Percentiles rank a stretch among this genome's conserved stretches.
Evolutionary conservation across 1,140 invertebrate genomes (phyloP).

Genomic region (Diprion similis): DNA sequence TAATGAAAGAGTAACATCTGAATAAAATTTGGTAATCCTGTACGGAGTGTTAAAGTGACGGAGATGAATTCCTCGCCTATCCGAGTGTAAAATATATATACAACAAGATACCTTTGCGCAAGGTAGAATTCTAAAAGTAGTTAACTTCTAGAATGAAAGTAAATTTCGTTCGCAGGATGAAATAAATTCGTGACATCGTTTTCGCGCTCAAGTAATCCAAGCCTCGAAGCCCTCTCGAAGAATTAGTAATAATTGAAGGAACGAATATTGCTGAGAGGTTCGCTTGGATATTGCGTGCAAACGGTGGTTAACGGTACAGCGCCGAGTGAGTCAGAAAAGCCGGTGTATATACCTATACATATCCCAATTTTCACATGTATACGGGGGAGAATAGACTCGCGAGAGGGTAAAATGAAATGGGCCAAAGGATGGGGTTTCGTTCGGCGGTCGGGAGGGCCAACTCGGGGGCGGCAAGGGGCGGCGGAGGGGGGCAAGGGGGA

Average conservation of each 20-base stretch:
- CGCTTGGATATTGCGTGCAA: slow-evolving; percentile 4
- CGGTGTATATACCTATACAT: too few species aligned
- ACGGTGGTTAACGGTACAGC: background rate
- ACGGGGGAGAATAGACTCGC: background rate
- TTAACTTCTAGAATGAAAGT: too few species aligned
- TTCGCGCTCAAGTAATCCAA: background rate
- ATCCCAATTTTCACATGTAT: too few species aligned
- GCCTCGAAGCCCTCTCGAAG: background rate
- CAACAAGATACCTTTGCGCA: too few species aligned
- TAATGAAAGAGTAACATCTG: too few species aligned
- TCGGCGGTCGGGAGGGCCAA: slow-evolving; percentile 28
- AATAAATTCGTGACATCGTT: too few species aligned
- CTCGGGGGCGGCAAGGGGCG: slow-evolving; percentile 27
- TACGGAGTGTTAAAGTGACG: too few species aligned
- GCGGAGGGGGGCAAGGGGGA: slow-evolving; percentile 29
- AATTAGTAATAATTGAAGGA: slow-evolving; percentile 8
- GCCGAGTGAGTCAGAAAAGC: background rate
- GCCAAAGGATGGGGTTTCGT: slow-evolving; percentile 22
- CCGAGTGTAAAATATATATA: too few species aligned
- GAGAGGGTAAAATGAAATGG: slow-evolving; percentile 7
- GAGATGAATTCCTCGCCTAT: too few species aligned
- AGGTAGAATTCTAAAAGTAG: too few species aligned
- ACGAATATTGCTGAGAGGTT: slow-evolving; percentile 7
- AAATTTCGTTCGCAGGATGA: too few species aligned
- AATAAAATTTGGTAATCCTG: too few species aligned